These are phyloP conservation scores for Amphipyra berbera DNA, from an alignment of 2,888 invertebrate genomes.

Conservation along the genomic window DNA sequence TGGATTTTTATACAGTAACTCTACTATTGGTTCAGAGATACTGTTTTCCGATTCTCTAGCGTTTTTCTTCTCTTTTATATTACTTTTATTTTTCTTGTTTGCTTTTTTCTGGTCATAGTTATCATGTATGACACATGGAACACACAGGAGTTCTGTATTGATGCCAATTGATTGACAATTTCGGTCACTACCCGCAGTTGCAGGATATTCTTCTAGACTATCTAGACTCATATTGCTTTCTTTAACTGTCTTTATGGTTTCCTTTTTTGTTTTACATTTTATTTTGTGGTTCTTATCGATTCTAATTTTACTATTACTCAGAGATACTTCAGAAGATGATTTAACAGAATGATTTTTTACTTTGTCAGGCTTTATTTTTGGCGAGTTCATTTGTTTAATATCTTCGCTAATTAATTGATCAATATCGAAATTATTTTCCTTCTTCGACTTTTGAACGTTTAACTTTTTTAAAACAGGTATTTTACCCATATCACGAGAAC, in stretches of 20 bases:
- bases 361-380: constrained; percentile 43
- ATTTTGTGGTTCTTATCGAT: constrained; percentile 47
- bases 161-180: constrained; percentile 77
- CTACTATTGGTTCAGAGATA: constrained; percentile 68
- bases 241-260: constrained; percentile 62
- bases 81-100: constrained; percentile 43
- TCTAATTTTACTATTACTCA: constrained; percentile 43
- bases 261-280: constrained; percentile 46
- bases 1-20: constrained; percentile 82
- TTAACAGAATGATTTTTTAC: constrained; percentile 31
- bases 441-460: constrained; percentile 47
- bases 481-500: constrained; percentile 70
- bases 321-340: constrained; percentile 35
- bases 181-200: constrained; percentile 56
- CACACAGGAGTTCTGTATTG: constrained; percentile 81
- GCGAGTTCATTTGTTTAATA: constrained; percentile 29
- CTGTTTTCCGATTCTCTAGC: constrained; percentile 27
- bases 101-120: constrained; percentile 66
- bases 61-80: constrained; percentile 38
- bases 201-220: constrained; percentile 75
- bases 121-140: constrained; percentile 83
- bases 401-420: constrained; percentile 42
- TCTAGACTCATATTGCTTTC: constrained; percentile 83
- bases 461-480: constrained; percentile 75
- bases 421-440: constrained; percentile 41